Base-by-base conservation (phyloP, 2,888 invertebrate genomes). In the Pseudanteris insignis region DNA sequence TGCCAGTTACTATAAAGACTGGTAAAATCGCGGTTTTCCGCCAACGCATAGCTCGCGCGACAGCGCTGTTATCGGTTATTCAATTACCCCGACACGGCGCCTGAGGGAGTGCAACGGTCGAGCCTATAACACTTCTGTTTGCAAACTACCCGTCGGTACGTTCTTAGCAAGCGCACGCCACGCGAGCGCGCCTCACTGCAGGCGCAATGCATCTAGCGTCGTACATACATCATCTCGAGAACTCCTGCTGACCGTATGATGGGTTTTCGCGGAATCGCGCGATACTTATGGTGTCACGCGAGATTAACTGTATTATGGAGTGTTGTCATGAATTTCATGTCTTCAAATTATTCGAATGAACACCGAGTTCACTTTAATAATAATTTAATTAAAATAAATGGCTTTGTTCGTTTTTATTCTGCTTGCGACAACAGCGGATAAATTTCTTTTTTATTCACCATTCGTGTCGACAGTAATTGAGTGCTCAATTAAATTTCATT, bases 111-210 rank as follows among this genome's bases (percentile, higher is more conserved):
- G 60, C 55, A 57, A 40, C 43, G 62, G 48, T 55, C 47, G 40
- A 53, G 50, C 51, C 60, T 43, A 54, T 51, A 64, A 61, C 53
- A 53, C 59, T 46, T 40, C 53, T 44, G 64, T 65, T 67, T 64
- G 65, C 60, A 59, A 62, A 65, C 60, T 57, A 59, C 63, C 63
- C 63, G 61, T 61, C 51, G 53, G 60, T 44, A 40, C 55, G 54
- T 64, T 64, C 65, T 58, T 55, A 57, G 62, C 55, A 59, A 44
- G 32, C 40, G 37, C 46, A 33, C 30, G 29, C 33, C 26, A 37
- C 29, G 12, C 33, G n/a, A n/a, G n/a, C 46, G 36, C 30, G 29
- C 33, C 26, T 43, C 29, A 11, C 33, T 36, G 51, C 28, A 30
- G 36, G 51, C 11, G 40, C 38, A 46, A 51, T 41, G 46, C 46